Conservation (phyloP, 2,888 invertebrate genomes). For the Caenorhabditis sulstoni region DNA sequence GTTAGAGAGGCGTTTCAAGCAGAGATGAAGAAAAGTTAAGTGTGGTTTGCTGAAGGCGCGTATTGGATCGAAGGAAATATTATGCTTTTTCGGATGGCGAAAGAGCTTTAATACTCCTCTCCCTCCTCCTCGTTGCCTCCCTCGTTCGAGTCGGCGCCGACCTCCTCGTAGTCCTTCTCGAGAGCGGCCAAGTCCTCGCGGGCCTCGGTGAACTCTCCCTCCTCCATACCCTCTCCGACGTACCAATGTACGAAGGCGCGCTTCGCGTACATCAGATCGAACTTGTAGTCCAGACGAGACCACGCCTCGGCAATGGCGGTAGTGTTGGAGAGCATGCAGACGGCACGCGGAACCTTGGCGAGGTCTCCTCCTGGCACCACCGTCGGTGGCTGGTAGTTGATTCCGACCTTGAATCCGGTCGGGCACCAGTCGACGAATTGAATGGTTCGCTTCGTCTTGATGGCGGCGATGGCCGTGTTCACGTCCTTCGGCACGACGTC, state of each 20-base stretch:
- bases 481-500: constrained; percentile 95
- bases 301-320: constrained; percentile 93
- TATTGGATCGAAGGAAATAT: not conserved
- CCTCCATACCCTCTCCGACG: constrained; percentile 81
- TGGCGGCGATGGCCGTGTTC: constrained; percentile 93
- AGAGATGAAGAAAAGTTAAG: constrained; percentile 9
- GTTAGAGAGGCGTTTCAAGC: constrained; percentile 26
- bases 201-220: constrained; percentile 80
- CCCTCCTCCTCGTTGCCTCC: constrained; percentile 66
- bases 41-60: not conserved
- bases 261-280: constrained; percentile 88
- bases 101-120: constrained; percentile 48
- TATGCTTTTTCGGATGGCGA: constrained; percentile 6
- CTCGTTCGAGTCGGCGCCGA: constrained; percentile 69
- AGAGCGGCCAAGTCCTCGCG: constrained; percentile 78
- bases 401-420: constrained; percentile 79
- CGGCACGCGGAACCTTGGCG: constrained; percentile 85
- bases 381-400: constrained; percentile 85
- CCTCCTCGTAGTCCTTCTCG: constrained; percentile 77
- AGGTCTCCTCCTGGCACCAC: constrained; percentile 95
- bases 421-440: constrained; percentile 87
- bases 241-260: constrained; percentile 82
- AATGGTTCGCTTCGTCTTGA: constrained; percentile 91
- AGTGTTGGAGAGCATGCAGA: constrained; percentile 92
- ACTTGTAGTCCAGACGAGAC: constrained; percentile 87